Percentiles rank a stretch among this genome's conserved stretches.
Evolutionary conservation across 2,888 invertebrate species (phyloP).

Genomic region (Amiota communis): DNA sequence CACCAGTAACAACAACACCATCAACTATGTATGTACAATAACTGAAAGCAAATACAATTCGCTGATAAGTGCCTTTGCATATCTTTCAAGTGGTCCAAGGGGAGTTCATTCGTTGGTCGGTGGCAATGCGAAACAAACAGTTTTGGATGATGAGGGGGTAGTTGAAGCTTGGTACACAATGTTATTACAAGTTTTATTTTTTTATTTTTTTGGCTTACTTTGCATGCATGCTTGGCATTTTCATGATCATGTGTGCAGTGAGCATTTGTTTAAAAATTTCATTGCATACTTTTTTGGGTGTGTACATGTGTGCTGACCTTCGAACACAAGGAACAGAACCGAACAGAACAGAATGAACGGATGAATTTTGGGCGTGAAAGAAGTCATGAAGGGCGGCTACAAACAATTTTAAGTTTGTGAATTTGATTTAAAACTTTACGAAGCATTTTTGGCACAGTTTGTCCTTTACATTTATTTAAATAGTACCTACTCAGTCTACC

Average conservation of each 20-base stretch:
- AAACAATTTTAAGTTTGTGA: slow-evolving; percentile 25
- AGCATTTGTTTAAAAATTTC: slow-evolving; percentile 15
- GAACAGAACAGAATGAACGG: too few species aligned
- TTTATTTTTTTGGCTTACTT: slow-evolving; percentile 7
- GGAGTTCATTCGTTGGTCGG: background rate
- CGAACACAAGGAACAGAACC: background rate
- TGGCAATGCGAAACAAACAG: background rate
- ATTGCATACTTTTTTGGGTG: slow-evolving; percentile 17
- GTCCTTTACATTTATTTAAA: too few species aligned
- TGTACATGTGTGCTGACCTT: slow-evolving; percentile 4
- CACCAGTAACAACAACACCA: background rate
- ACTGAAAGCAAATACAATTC: slow-evolving; percentile 30
- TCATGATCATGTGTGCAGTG: background rate
- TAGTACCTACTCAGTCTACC: too few species aligned
- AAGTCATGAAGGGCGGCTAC: background rate
- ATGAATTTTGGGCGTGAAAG: too few species aligned
- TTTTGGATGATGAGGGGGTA: background rate
- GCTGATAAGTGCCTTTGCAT: slow-evolving; percentile 42
- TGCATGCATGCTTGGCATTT: background rate
- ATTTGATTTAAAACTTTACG: slow-evolving; percentile 29
- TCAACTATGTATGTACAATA: background rate
- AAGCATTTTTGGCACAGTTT: slow-evolving; percentile 12
- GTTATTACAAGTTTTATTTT: slow-evolving; percentile 32
- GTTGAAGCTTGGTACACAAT: slow-evolving; percentile 16
- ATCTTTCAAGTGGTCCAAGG: slow-evolving; percentile 44